Percentiles rank a stretch among this genome's conserved stretches.
phyloP scores from a whole-genome alignment of 2,797 vertebrate species.

The Bradypus variegatus region DNA sequence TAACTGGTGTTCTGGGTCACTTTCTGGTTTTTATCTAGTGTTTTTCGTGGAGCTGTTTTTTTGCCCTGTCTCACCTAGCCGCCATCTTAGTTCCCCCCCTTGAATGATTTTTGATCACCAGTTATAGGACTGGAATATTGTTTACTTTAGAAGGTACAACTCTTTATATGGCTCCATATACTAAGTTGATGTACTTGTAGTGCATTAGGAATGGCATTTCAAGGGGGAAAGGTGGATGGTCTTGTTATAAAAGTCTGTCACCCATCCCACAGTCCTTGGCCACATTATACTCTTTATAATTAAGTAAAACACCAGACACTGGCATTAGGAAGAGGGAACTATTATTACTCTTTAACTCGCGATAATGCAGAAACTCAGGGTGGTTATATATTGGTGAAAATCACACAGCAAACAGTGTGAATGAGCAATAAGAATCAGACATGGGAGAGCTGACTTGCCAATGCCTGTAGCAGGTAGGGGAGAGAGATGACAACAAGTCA shows the following conservation, averaged over 20 bases:
- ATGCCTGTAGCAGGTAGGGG: not conserved
- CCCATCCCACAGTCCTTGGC: not conserved
- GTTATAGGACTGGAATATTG: not conserved
- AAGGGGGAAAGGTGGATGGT: not conserved
- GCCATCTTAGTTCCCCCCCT: too few species aligned
- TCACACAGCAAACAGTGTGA: not conserved
- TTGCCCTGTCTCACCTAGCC: too few species aligned
- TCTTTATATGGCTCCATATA: not conserved
- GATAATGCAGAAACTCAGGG: not conserved
- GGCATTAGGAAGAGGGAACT: not conserved
- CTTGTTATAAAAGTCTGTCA: not conserved
- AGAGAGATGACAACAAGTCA: conserved; percentile 30
- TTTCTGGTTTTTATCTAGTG: too few species aligned
- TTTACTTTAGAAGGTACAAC: not conserved
- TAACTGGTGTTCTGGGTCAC: too few species aligned
- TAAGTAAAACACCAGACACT: not conserved
- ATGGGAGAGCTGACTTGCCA: not conserved
- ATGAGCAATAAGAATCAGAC: not conserved
- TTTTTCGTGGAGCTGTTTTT: too few species aligned
- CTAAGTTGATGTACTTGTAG: not conserved
- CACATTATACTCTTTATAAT: not conserved
- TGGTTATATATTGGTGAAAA: not conserved
- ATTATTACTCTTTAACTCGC: not conserved
- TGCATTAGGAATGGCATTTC: not conserved
- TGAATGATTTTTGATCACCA: not conserved